A percentile compares a stretch with the other conserved stretches of the same genome.
Evolutionary conservation across 2,888 invertebrate genomes (phyloP).

Genomic region (Rutpela maculata): DNA sequence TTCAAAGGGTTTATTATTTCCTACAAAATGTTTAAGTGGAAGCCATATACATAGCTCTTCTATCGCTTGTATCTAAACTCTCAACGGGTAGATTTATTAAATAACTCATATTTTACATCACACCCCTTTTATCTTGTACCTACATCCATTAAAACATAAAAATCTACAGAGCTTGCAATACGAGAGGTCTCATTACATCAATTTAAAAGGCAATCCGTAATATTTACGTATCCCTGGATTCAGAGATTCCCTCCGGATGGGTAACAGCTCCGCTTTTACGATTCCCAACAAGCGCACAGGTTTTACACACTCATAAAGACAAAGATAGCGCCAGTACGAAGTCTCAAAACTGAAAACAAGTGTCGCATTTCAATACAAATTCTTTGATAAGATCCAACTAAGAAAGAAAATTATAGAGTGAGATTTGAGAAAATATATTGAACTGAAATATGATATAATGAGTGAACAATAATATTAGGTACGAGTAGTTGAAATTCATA

Average conservation of each 20-base stretch:
- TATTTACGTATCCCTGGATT: constrained; percentile 58
- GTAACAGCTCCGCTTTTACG: constrained; percentile 60
- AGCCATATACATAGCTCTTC: not conserved
- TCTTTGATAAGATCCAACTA: constrained; percentile 23
- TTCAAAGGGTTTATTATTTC: not conserved
- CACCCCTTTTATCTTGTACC: constrained; percentile 34
- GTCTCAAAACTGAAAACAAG: constrained; percentile 64
- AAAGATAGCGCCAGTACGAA: constrained; percentile 56
- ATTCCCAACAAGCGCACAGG: constrained; percentile 63
- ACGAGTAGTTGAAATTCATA: too few species aligned
- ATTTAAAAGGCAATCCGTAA: constrained; percentile 59
- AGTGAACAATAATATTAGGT: too few species aligned
- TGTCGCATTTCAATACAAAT: constrained; percentile 65
- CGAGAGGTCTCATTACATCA: constrained; percentile 59
- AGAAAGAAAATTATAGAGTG: not conserved
- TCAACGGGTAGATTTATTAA: constrained; percentile 14
- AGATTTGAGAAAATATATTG: not conserved
- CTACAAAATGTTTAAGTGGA: not conserved
- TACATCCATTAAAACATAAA: constrained; percentile 46
- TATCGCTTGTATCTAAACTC: not conserved
- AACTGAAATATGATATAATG: not conserved
- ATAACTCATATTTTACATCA: constrained; percentile 18
- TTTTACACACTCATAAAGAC: constrained; percentile 65
- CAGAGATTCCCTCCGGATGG: constrained; percentile 51
- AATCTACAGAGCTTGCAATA: constrained; percentile 41